These are phyloP conservation scores for Diaprepes abbreviatus DNA, from an alignment of 2,888 invertebrate genomes.

Conservation along the genomic window DNA sequence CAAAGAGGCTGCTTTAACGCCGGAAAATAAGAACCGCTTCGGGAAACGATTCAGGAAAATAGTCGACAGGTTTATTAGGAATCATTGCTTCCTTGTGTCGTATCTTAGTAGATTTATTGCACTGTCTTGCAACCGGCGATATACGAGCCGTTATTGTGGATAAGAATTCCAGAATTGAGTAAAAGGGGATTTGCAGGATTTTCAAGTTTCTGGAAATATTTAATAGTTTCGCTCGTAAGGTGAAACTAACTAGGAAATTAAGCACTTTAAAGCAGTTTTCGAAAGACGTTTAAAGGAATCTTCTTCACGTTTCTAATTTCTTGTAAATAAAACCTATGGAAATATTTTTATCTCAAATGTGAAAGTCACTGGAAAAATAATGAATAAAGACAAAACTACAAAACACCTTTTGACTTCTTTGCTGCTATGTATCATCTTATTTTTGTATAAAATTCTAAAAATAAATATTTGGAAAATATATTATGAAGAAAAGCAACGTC, in stretches of 20 bases:
- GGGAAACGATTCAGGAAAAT: constrained; percentile 48
- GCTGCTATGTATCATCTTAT: too few species aligned
- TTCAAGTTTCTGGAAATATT: constrained; percentile 14
- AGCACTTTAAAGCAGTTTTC: too few species aligned
- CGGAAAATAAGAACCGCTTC: constrained; percentile 45
- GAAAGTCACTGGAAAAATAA: too few species aligned
- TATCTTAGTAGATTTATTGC: constrained; percentile 41
- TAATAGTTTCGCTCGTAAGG: neutral
- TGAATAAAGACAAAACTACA: too few species aligned
- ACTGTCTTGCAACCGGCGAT: constrained; percentile 35
- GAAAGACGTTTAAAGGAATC: too few species aligned
- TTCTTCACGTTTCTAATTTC: too few species aligned
- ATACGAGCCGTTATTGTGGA: constrained; percentile 17
- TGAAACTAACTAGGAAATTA: neutral
- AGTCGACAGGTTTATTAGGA: constrained; percentile 49
- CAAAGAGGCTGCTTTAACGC: constrained; percentile 33
- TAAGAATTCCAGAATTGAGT: constrained; percentile 14
- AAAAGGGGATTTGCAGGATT: constrained; percentile 14
- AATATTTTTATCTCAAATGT: too few species aligned
- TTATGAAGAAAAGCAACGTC: too few species aligned
- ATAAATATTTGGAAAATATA: too few species aligned
- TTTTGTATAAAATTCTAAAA: too few species aligned
- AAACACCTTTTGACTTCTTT: too few species aligned
- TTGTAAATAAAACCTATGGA: too few species aligned
- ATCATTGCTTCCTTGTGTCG: constrained; percentile 47